Percentiles rank a stretch among this genome's conserved stretches.
Conservation (phyloP, 1,140 invertebrate genomes). For the Papilio xuthus region DNA sequence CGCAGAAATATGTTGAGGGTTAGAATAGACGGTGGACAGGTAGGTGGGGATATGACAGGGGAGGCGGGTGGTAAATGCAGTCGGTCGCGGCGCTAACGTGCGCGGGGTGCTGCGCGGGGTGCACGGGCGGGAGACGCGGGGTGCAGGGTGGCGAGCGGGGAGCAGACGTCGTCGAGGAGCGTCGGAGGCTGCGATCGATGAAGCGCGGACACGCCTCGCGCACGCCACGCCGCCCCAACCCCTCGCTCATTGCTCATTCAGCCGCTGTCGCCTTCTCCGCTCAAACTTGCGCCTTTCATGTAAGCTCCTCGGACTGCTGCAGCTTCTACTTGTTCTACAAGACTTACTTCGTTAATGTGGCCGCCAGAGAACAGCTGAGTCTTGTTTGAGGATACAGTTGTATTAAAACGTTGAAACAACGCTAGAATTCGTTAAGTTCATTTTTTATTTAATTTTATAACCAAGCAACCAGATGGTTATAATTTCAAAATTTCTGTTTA, state of each 20-base stretch:
- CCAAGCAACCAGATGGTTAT: not conserved
- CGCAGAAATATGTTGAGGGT: slow-evolving; percentile 46
- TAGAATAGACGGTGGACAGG: slow-evolving; percentile 64
- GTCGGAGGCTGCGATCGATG: slow-evolving; percentile 80
- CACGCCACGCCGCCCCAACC: slow-evolving; percentile 59
- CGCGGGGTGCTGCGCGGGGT: slow-evolving; percentile 51
- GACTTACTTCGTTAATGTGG: not conserved
- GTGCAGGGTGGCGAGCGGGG: slow-evolving; percentile 48
- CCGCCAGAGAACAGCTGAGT: not conserved
- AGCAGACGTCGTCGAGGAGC: slow-evolving; percentile 77
- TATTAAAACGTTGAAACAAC: not conserved
- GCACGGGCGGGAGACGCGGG: slow-evolving; percentile 36
- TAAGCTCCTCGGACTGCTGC: not conserved
- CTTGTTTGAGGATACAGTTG: not conserved
- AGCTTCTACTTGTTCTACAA: not conserved
- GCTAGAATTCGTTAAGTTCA: not conserved
- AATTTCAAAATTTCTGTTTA: not conserved
- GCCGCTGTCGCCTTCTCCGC: slow-evolving; percentile 40
- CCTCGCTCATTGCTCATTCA: slow-evolving; percentile 69
- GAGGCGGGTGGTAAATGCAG: slow-evolving; percentile 77
- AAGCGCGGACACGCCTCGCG: slow-evolving; percentile 80
- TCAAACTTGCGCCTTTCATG: slow-evolving; percentile 1
- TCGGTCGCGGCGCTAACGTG: slow-evolving; percentile 78
- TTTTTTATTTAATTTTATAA: not conserved
- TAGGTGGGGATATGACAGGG: slow-evolving; percentile 54